Evolutionary conservation across 2,113 vertebrate genomes (phyloP).

Genomic region (Istiophorus platypterus): DNA sequence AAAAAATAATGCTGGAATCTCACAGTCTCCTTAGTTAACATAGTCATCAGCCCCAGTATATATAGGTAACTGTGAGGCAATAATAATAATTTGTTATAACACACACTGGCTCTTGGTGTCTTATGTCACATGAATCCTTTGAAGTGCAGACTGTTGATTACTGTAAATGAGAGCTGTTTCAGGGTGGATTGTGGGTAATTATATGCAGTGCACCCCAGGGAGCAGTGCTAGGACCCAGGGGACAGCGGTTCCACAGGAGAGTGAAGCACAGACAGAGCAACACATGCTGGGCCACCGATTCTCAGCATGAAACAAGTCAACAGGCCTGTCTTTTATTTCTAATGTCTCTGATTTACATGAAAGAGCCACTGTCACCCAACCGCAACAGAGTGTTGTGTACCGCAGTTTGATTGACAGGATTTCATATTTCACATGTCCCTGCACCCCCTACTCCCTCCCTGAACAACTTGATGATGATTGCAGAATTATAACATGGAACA

Average conservation of each 20-base stretch:
- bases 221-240: constrained; percentile 81
- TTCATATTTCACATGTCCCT: constrained; percentile 79
- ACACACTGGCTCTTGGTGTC: constrained; percentile 74
- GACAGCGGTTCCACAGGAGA: constrained; percentile 82
- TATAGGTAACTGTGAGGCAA: constrained; percentile 75
- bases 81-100: constrained; percentile 83
- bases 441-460: constrained; percentile 59
- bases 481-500: constrained; percentile 69
- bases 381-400: constrained; percentile 78
- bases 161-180: constrained; percentile 86
- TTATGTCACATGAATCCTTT: constrained; percentile 83
- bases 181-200: constrained; percentile 87
- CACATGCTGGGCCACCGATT: constrained; percentile 83
- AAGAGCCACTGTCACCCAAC: constrained; percentile 81
- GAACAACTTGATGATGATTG: constrained; percentile 80
- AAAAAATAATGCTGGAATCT: constrained; percentile 51
- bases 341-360: constrained; percentile 85
- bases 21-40: constrained; percentile 63
- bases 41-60: constrained; percentile 60
- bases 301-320: constrained; percentile 83
- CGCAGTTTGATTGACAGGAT: constrained; percentile 81
- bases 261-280: constrained; percentile 82
- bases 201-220: constrained; percentile 84
- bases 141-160: constrained; percentile 86
- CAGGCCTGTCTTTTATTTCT: constrained; percentile 84